A percentile compares a stretch with the other conserved stretches of the same genome.
phyloP scores from a whole-genome alignment of 92 coral and sea anemone genomes.

The Umimayanthus kanabou region DNA sequence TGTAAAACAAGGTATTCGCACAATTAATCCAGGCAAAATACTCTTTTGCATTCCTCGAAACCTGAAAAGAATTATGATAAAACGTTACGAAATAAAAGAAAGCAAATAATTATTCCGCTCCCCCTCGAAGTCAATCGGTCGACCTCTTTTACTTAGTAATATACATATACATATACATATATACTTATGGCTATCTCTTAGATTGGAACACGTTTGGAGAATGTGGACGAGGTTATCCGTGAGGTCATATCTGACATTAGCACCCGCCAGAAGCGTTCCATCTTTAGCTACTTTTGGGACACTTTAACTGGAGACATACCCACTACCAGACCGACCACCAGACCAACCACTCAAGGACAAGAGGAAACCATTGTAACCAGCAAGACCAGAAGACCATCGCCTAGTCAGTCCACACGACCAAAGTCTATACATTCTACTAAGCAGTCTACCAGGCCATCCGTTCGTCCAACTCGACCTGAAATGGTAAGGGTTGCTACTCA shows the following conservation, averaged over 20 bases:
- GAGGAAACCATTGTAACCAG: neutral
- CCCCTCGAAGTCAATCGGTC: too few species aligned
- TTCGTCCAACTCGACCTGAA: neutral
- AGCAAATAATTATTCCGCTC: neutral
- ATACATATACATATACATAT: too few species aligned
- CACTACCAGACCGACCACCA: neutral
- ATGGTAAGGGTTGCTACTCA: neutral
- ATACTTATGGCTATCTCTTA: neutral
- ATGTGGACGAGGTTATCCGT: slow-evolving; percentile 68
- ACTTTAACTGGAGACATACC: slow-evolving; percentile 16
- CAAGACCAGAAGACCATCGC: neutral
- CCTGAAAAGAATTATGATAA: too few species aligned
- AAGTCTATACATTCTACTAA: neutral
- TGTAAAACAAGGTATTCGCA: too few species aligned
- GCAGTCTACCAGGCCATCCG: slow-evolving; percentile 1
- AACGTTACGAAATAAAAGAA: too few species aligned
- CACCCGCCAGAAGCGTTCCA: slow-evolving; percentile 71
- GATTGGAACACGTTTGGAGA: slow-evolving; percentile 86
- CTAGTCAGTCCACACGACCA: neutral
- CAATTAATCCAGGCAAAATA: too few species aligned
- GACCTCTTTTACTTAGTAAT: too few species aligned
- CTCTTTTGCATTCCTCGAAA: too few species aligned
- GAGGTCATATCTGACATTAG: slow-evolving; percentile 61
- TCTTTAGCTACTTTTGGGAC: slow-evolving; percentile 47
- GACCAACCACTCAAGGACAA: neutral